phyloP scores from a whole-genome alignment of 2,888 invertebrate species.

The Gastracanthus pulcherrimus region DNA sequence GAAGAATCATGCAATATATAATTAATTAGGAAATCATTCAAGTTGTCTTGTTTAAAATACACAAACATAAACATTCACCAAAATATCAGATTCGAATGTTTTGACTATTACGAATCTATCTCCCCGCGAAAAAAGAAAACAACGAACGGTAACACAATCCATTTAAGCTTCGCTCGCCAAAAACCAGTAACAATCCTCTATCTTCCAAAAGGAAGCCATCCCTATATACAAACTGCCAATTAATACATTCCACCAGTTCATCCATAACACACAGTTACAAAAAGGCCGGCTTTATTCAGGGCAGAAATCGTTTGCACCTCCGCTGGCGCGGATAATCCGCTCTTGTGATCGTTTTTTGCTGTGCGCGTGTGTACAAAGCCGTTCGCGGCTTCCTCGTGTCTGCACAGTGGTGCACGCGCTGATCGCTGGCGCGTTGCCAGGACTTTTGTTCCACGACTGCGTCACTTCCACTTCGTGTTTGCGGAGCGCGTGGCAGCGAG shows the following conservation, averaged over 20 bases:
- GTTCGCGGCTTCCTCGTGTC: background rate
- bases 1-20: no score
- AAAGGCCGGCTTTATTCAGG: background rate
- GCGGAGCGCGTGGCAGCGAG: no score
- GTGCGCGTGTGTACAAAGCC: background rate
- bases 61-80: no score
- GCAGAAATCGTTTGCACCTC: constrained; percentile 20
- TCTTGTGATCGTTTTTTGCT: background rate
- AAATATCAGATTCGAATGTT: no score
- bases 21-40: no score
- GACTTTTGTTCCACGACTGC: background rate
- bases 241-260: background rate
- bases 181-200: background rate
- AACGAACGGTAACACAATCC: background rate
- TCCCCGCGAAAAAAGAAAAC: no score
- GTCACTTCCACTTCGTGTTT: background rate
- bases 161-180: background rate
- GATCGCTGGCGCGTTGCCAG: constrained; percentile 34
- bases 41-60: no score
- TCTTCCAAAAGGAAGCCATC: no score
- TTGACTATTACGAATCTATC: no score
- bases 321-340: constrained; percentile 5
- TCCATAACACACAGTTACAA: background rate
- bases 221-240: background rate
- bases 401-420: background rate